phyloP scores from a whole-genome alignment of 2,113 vertebrate genomes.

The Entomyzon cyanotis region DNA sequence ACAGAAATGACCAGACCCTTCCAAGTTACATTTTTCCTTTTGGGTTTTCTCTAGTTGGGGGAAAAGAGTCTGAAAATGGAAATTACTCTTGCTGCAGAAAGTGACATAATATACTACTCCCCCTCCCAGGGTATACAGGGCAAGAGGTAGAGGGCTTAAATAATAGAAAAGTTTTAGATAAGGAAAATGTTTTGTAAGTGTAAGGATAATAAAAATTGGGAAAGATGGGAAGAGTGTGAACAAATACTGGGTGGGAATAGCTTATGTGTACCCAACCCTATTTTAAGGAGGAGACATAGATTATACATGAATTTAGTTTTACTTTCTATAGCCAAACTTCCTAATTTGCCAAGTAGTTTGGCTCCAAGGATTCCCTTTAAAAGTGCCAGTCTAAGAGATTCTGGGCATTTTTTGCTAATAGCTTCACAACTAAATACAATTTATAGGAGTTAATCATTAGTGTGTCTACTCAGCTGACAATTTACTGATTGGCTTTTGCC shows the following conservation, averaged over 20 bases:
- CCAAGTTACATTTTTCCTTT: not conserved
- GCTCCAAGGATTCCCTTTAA: not conserved
- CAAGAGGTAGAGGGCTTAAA: not conserved
- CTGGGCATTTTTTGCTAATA: slow-evolving; percentile 12
- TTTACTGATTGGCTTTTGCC: slow-evolving; percentile 15
- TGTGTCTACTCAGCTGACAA: not conserved
- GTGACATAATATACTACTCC: not conserved
- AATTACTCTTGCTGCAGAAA: not conserved
- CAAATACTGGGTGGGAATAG: not conserved
- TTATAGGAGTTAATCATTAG: not conserved
- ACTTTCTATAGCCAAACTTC: not conserved
- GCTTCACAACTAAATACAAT: not conserved
- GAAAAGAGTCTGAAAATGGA: not conserved
- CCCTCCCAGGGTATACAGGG: not conserved
- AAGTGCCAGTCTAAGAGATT: not conserved
- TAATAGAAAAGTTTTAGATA: not conserved
- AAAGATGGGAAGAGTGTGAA: not conserved
- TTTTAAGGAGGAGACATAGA: not conserved
- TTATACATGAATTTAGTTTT: not conserved
- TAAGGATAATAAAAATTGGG: not conserved
- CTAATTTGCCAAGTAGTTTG: not conserved
- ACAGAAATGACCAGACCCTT: not conserved
- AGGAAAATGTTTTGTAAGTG: not conserved
- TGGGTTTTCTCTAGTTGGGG: not conserved
- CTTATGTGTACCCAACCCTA: not conserved